A percentile compares a stretch with the other conserved stretches of the same genome.
phyloP scores from a whole-genome alignment of 2,888 invertebrate species.

The Drosophila testacea region DNA sequence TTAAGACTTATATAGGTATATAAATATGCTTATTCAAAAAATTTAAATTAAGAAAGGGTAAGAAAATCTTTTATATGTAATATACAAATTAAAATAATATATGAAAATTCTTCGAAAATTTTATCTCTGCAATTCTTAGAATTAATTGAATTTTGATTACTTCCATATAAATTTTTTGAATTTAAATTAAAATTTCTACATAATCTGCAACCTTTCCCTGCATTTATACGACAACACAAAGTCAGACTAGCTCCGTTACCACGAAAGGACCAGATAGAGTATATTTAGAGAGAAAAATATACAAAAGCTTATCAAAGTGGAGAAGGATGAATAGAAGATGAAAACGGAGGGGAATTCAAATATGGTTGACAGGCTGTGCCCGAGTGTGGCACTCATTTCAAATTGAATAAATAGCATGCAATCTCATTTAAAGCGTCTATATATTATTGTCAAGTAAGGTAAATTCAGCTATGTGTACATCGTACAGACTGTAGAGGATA shows the following conservation, averaged over 20 bases:
- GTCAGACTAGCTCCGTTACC: neutral
- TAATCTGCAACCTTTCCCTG: too few relatives aligned
- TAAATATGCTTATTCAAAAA: too few relatives aligned
- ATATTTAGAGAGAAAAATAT: neutral
- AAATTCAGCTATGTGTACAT: slow-evolving; percentile 23
- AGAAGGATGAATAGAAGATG: slow-evolving; percentile 7
- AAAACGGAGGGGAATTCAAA: slow-evolving; percentile 4
- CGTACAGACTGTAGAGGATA: neutral
- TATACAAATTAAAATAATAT: too few relatives aligned
- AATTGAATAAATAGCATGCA: slow-evolving; percentile 61
- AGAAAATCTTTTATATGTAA: too few relatives aligned
- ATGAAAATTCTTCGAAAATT: too few relatives aligned
- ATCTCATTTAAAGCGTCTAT: slow-evolving; percentile 61
- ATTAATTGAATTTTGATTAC: too few relatives aligned
- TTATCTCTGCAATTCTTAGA: too few relatives aligned
- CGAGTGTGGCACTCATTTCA: slow-evolving; percentile 15
- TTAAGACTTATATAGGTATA: too few relatives aligned
- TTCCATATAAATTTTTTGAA: too few relatives aligned
- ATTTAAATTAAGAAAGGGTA: too few relatives aligned
- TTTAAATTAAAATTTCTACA: too few relatives aligned
- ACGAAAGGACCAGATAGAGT: neutral
- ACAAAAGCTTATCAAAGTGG: slow-evolving; percentile 8
- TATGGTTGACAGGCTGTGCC: slow-evolving; percentile 2
- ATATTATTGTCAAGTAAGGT: slow-evolving; percentile 60
- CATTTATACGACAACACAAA: neutral